phyloP scores from a whole-genome alignment of 2,888 invertebrate species.

The Agriopis aurantiaria region DNA sequence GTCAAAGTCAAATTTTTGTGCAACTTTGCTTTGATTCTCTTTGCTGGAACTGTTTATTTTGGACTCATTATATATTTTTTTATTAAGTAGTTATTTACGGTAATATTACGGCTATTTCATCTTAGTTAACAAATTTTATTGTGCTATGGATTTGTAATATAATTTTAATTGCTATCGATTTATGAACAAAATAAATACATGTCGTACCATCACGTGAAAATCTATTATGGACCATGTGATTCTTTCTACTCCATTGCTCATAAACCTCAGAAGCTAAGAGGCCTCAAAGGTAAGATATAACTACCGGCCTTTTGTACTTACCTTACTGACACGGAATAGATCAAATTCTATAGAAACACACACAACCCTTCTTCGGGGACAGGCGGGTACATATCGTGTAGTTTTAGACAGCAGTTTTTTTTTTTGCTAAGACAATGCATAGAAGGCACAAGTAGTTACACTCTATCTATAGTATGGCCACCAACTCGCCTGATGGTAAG shows the following conservation, averaged over 20 bases:
- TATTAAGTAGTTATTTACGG: neutral
- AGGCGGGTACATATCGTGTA: no score
- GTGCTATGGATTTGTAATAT: slow-evolving; percentile 1
- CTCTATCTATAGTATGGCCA: no score
- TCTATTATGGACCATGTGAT: slow-evolving; percentile 70
- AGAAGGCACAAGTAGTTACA: no score
- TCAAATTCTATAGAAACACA: neutral
- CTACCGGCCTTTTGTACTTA: neutral
- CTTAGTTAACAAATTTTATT: neutral
- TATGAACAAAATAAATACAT: neutral
- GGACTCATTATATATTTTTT: no score
- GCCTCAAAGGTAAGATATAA: slow-evolving; percentile 61
- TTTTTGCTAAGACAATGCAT: no score
- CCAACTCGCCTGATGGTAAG: no score
- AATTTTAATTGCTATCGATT: neutral
- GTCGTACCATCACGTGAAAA: slow-evolving; percentile 36
- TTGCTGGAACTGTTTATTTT: no score
- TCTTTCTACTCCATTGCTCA: slow-evolving; percentile 61
- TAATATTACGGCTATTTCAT: neutral
- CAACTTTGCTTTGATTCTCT: no score
- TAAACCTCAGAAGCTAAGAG: slow-evolving; percentile 69
- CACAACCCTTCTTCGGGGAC: no score
- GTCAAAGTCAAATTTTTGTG: no score
- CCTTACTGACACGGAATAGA: neutral
- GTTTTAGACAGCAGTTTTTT: no score